Base-by-base conservation (phyloP, 2,113 vertebrate genomes). In the Hippocampus mohnikei region DNA sequence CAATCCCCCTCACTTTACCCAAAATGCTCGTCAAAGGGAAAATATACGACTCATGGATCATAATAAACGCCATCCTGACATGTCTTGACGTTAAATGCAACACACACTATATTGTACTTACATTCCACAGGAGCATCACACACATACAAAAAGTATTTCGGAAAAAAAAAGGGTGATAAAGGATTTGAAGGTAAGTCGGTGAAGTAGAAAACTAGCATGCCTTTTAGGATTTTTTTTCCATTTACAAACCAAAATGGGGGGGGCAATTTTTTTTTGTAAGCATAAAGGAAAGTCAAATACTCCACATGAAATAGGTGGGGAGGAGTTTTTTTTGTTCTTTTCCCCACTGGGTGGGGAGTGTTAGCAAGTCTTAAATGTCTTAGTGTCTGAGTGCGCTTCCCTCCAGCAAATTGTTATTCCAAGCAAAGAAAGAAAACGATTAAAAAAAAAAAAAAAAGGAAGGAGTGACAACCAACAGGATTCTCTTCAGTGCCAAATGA, bases 161-260 rank as follows among this genome's bases (percentile, higher is more conserved):
- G 46, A 66, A 83, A 70, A 67, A 55, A 70, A 55, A 56, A 20
- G 53, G 69, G 27, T 33, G 23, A 7, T 44, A 27, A 56, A 69
- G 4, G 69, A 44, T 73, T 70, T 59, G 23, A 82, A 71, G 66
- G 33, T 72, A 78, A 72, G 78, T 82, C 74, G n/a, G 75, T 74
- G 61, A 83, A 84, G 86, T 89, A 90, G 48, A 94, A 94, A 93
- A 92, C 90, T 91, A 87, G 89, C 92, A 92, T 92, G 90, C 86
- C 82, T 70, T 89, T 87, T 88, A 84, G 81, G 69, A 85, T 80
- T 80, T 73, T 81, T 81, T 23, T 74, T 46, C 23, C 68, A 87
- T 87, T 89, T 93, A 92, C 90, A 87, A 76, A 69, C 72, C 71
- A 66, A 75, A 73, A 66, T 60, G 71, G 71, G 76, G 21, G 25